Evolutionary conservation across 2,888 invertebrate genomes (phyloP).

Genomic region (Patella pellucida): DNA sequence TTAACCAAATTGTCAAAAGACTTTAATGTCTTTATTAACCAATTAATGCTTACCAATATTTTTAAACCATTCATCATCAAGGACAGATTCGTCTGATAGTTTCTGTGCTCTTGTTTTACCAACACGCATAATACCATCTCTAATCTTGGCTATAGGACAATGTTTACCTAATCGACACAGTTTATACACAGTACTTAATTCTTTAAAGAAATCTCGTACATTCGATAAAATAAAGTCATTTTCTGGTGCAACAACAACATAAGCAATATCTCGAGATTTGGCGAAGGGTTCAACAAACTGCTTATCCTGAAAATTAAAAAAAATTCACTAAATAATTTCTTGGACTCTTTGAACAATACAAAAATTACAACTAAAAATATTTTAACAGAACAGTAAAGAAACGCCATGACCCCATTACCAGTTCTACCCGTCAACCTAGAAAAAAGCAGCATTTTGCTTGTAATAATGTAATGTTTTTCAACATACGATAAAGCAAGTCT

Average conservation of each 20-base stretch:
- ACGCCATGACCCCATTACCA: no score
- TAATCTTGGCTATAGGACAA: slow-evolving; percentile 85
- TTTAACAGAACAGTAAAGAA: no score
- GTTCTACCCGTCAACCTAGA: no score
- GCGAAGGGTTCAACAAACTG: slow-evolving; percentile 97
- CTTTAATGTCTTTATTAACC: not conserved
- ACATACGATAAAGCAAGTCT: no score
- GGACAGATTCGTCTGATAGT: slow-evolving; percentile 76
- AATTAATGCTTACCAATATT: slow-evolving; percentile 75
- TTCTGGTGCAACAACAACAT: slow-evolving; percentile 94
- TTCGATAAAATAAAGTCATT: slow-evolving; percentile 84
- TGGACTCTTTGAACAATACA: no score
- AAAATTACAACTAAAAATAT: no score
- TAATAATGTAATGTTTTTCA: no score
- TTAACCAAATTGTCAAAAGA: no score
- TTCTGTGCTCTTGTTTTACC: slow-evolving; percentile 78
- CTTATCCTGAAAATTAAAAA: slow-evolving; percentile 77
- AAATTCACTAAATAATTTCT: no score
- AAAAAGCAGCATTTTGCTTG: no score
- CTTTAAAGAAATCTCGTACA: slow-evolving; percentile 90
- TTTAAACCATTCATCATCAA: slow-evolving; percentile 88
- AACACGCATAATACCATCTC: slow-evolving; percentile 90
- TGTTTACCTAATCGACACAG: slow-evolving; percentile 94
- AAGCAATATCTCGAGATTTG: slow-evolving; percentile 93
- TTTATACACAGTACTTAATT: slow-evolving; percentile 93